Percentiles rank a stretch among this genome's conserved stretches.
phyloP scores from a whole-genome alignment of 2,888 invertebrate species.

The Harmothoe impar region DNA sequence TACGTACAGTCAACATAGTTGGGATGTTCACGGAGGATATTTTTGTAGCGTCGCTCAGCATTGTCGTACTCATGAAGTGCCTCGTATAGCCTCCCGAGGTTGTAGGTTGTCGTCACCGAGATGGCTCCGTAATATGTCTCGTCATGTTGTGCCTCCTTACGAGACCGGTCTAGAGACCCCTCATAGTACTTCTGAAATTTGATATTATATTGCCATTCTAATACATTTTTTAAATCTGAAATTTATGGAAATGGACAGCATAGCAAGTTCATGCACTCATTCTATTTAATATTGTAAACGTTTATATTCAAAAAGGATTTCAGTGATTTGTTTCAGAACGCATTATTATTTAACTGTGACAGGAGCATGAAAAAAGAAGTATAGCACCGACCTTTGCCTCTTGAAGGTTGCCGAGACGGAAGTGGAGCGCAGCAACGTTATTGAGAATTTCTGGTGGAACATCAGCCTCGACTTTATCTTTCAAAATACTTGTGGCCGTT shows the following conservation, averaged over 20 bases:
- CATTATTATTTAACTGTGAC: no score
- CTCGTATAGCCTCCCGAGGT: constrained; percentile 96
- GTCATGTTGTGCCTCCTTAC: constrained; percentile 89
- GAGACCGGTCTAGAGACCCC: constrained; percentile 92
- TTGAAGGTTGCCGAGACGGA: constrained; percentile 91
- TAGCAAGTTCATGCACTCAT: no score
- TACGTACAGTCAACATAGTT: constrained; percentile 95
- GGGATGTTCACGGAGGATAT: constrained; percentile 97
- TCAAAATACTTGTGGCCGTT: constrained; percentile 95
- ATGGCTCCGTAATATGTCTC: constrained; percentile 97
- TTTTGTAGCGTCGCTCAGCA: constrained; percentile 97
- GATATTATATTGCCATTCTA: no score
- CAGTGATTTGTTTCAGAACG: no score
- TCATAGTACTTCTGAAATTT: constrained; percentile 86
- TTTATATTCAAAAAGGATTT: no score
- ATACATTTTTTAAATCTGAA: no score
- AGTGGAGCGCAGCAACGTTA: constrained; percentile 96
- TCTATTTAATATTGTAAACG: no score
- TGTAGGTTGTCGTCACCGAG: constrained; percentile 97
- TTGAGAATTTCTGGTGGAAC: constrained; percentile 98
- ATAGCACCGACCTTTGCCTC: constrained; percentile 88
- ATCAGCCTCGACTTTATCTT: constrained; percentile 95
- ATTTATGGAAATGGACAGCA: no score
- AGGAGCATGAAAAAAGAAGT: no score
- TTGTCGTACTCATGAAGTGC: constrained; percentile 95